A percentile compares a stretch with the other conserved stretches of the same genome.
These are phyloP conservation scores for Sitophilus oryzae DNA, from an alignment of 1,140 invertebrate species.

Conservation along the genomic window DNA sequence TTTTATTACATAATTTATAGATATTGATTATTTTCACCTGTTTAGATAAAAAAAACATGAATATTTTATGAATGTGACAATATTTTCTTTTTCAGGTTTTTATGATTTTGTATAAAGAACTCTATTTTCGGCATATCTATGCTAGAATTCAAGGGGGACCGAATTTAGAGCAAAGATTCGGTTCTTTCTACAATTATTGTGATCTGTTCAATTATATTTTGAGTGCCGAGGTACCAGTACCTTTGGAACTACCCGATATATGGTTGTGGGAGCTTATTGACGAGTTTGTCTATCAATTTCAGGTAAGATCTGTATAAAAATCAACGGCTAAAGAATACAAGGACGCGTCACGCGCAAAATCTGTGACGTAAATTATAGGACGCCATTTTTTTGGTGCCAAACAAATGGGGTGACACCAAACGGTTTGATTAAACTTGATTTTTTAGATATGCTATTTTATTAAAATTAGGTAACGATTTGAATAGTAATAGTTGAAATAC, in stretches of 20 bases:
- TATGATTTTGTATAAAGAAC: constrained; percentile 93
- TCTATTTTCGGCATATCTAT: constrained; percentile 97
- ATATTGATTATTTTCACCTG: not conserved
- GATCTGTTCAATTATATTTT: constrained; percentile 96
- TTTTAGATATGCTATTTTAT: too few relatives aligned
- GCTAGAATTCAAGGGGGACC: constrained; percentile 80
- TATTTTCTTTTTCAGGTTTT: constrained; percentile 56
- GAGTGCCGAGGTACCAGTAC: constrained; percentile 81
- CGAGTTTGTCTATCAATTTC: constrained; percentile 94
- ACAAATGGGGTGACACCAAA: too few relatives aligned
- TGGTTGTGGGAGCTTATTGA: constrained; percentile 99
- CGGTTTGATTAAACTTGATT: too few relatives aligned
- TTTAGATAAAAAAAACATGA: too few relatives aligned
- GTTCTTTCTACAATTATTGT: constrained; percentile 98
- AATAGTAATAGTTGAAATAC: too few relatives aligned
- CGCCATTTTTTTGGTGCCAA: too few relatives aligned
- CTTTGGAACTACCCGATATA: constrained; percentile 91
- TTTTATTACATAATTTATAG: not conserved
- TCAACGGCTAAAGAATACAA: not conserved
- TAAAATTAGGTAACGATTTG: too few relatives aligned
- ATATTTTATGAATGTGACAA: not conserved
- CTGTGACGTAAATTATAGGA: too few relatives aligned
- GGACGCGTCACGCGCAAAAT: too few relatives aligned
- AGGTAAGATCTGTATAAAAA: constrained; percentile 41
- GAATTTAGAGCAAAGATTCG: constrained; percentile 84